Percentiles rank a stretch among this genome's conserved stretches.
Evolutionary conservation across 2,797 vertebrate species (phyloP).

Genomic region (Euthynnus affinis): DNA sequence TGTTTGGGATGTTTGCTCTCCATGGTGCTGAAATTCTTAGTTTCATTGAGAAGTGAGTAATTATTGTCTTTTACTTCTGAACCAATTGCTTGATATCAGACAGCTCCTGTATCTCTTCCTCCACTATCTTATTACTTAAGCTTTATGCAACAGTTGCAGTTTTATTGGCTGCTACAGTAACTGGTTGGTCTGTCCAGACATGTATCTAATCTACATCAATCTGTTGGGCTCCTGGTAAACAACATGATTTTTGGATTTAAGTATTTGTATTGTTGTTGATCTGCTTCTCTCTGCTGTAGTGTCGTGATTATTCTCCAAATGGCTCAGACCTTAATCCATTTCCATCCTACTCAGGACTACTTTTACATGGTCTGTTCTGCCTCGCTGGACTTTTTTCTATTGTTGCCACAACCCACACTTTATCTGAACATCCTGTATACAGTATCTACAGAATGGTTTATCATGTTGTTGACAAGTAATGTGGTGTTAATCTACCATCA

Average conservation of each 20-base stretch:
- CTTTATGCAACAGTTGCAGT: background rate
- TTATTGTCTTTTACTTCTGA: constrained; percentile 3
- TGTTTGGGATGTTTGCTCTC: constrained; percentile 45
- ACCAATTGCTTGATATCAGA: background rate
- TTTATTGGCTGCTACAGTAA: constrained; percentile 1
- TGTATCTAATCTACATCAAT: background rate
- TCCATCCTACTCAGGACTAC: background rate
- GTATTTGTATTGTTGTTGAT: too few species aligned
- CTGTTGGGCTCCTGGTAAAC: background rate
- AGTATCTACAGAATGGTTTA: too few species aligned
- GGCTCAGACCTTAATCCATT: background rate
- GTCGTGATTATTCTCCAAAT: too few species aligned
- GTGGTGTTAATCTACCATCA: background rate
- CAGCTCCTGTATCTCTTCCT: background rate
- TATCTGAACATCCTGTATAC: background rate
- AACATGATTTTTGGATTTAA: background rate
- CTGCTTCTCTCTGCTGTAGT: too few species aligned
- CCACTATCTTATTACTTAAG: background rate
- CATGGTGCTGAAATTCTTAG: constrained; percentile 55
- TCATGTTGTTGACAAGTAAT: too few species aligned
- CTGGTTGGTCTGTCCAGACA: background rate
- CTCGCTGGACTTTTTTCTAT: background rate
- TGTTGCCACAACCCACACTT: background rate
- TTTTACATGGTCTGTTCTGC: background rate
- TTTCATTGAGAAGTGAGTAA: constrained; percentile 8